Evolutionary conservation across 2,888 invertebrate genomes (phyloP).

Genomic region (Aleiodes alternator): DNA sequence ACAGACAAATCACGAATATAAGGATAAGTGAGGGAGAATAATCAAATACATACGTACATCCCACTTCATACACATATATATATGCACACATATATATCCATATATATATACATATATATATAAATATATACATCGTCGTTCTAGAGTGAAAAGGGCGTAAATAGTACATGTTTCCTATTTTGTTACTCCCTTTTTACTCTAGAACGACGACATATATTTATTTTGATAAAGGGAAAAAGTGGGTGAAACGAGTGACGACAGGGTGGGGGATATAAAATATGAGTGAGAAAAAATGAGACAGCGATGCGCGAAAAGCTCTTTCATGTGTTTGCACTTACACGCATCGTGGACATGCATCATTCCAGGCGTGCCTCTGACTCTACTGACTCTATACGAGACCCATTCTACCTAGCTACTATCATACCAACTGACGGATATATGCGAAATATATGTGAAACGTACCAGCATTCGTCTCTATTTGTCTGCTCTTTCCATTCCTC

Average conservation of each 20-base stretch:
- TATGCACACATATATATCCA: background rate
- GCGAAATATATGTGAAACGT: constrained; percentile 31
- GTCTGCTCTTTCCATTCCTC: constrained; percentile 16
- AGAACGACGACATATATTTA: too few relatives aligned
- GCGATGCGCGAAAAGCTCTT: constrained; percentile 24
- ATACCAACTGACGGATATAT: constrained; percentile 32
- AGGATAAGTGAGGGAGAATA: background rate
- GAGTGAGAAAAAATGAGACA: constrained; percentile 7
- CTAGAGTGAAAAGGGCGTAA: too few relatives aligned
- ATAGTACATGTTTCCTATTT: too few relatives aligned
- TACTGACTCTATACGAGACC: background rate
- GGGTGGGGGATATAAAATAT: constrained; percentile 15
- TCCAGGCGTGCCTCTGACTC: constrained; percentile 14
- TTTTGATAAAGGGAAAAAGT: background rate
- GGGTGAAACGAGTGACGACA: constrained; percentile 12
- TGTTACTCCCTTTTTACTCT: too few relatives aligned
- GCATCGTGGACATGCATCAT: constrained; percentile 31
- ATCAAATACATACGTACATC: constrained; percentile 4
- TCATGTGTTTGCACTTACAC: constrained; percentile 21
- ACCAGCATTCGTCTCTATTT: constrained; percentile 36
- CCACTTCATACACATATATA: background rate
- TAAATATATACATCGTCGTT: too few relatives aligned
- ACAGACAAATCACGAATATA: constrained; percentile 1
- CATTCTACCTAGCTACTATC: background rate
- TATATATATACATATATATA: background rate